Conservation (phyloP, 2,888 invertebrate genomes). For the Euplagia quadripunctaria region DNA sequence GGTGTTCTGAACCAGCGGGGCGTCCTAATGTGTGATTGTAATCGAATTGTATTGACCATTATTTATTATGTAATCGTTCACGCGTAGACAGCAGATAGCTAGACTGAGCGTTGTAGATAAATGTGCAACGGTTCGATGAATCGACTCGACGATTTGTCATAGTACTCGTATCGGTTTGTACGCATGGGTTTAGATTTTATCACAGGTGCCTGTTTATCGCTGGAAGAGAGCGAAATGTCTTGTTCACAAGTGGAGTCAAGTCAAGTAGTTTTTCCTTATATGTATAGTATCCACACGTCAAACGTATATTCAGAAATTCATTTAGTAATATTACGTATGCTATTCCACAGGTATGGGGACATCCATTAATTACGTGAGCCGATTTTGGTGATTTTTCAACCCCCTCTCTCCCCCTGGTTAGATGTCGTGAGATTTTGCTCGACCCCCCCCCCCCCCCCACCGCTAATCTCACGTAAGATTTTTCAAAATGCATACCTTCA, state of each 20-base stretch:
- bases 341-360: neutral
- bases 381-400: too few relatives aligned
- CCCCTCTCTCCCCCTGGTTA: too few relatives aligned
- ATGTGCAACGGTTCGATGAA: constrained; percentile 56
- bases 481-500: too few relatives aligned
- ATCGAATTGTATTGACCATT: constrained; percentile 61
- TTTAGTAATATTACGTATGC: neutral
- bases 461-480: too few relatives aligned
- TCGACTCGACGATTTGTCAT: constrained; percentile 67
- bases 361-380: too few relatives aligned
- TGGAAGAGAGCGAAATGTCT: constrained; percentile 21
- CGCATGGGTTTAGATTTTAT: constrained; percentile 41
- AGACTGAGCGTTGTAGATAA: constrained; percentile 54
- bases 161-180: constrained; percentile 48
- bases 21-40: constrained; percentile 58
- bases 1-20: constrained; percentile 55
- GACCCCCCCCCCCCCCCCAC: too few relatives aligned
- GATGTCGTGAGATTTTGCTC: too few relatives aligned
- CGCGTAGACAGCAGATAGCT: constrained; percentile 54
- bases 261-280: constrained; percentile 12
- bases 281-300: neutral
- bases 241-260: constrained; percentile 25
- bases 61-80: constrained; percentile 60
- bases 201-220: constrained; percentile 26
- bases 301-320: neutral